A percentile compares a stretch with the other conserved stretches of the same genome.
Evolutionary conservation across 2,888 invertebrate genomes (phyloP).

Genomic region (Patella pellucida): DNA sequence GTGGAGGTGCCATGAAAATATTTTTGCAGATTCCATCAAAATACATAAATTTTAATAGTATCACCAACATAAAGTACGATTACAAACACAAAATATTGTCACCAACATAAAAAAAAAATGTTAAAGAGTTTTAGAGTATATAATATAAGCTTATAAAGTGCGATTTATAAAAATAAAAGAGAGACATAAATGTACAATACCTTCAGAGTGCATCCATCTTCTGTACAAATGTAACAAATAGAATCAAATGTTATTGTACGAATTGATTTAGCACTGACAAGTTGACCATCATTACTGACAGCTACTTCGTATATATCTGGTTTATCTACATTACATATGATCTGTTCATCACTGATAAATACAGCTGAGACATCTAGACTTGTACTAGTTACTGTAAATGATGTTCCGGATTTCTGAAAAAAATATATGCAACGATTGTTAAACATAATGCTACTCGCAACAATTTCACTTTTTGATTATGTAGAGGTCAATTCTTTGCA

Average conservation of each 20-base stretch:
- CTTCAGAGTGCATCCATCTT: constrained; percentile 31
- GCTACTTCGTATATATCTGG: constrained; percentile 40
- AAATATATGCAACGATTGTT: too few relatives aligned
- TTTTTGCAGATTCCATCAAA: too few relatives aligned
- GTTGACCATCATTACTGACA: constrained; percentile 47
- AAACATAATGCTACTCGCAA: too few relatives aligned
- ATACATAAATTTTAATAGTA: too few relatives aligned
- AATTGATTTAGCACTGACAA: constrained; percentile 36
- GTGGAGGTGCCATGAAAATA: too few relatives aligned
- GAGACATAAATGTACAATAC: constrained; percentile 21
- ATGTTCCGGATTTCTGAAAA: neutral
- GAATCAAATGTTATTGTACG: constrained; percentile 45
- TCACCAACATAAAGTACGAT: too few relatives aligned
- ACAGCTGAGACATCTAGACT: constrained; percentile 35
- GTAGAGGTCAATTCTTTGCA: neutral
- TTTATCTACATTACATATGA: constrained; percentile 46
- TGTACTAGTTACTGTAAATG: constrained; percentile 15
- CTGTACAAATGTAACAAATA: constrained; percentile 44
- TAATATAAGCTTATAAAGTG: too few relatives aligned
- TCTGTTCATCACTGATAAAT: constrained; percentile 44
- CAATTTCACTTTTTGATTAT: neutral
- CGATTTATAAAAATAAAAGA: too few relatives aligned
- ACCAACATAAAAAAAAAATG: too few relatives aligned
- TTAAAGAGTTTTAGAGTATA: too few relatives aligned
- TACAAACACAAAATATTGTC: too few relatives aligned